Conservation (phyloP, 2,113 vertebrate genomes). For the Lasiurus borealis region DNA sequence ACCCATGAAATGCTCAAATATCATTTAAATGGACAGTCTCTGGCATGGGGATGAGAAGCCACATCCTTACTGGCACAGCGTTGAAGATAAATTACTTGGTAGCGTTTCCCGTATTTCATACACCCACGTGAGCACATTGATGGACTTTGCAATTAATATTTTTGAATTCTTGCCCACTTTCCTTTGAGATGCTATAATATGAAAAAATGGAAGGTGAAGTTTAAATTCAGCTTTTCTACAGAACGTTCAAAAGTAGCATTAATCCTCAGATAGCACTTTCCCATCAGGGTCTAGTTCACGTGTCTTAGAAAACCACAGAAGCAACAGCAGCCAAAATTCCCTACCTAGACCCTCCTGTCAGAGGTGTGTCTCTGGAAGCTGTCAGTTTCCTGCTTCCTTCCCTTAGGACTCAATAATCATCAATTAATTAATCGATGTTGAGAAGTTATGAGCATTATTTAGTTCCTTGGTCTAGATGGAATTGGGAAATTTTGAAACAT, state of each 20-base stretch:
- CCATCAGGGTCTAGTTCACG: not conserved
- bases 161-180: constrained; percentile 66
- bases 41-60: not conserved
- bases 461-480: not conserved
- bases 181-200: constrained; percentile 19
- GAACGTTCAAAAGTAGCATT: not conserved
- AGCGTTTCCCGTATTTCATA: constrained; percentile 26
- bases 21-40: constrained; percentile 58
- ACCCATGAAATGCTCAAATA: constrained; percentile 45
- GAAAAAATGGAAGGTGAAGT: not conserved
- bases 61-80: not conserved
- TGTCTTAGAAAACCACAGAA: not conserved
- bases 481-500: not conserved
- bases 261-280: not conserved
- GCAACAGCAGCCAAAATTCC: not conserved
- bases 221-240: constrained; percentile 46
- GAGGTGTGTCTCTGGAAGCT: not conserved
- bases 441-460: not conserved
- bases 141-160: constrained; percentile 71
- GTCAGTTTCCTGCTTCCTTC: not conserved
- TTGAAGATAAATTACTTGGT: constrained; percentile 3
- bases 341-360: not conserved
- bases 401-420: not conserved
- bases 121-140: constrained; percentile 34
- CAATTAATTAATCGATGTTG: not conserved